Evolutionary conservation across 2,888 invertebrate genomes (phyloP).

Genomic region (Lydus trimaculatus): DNA sequence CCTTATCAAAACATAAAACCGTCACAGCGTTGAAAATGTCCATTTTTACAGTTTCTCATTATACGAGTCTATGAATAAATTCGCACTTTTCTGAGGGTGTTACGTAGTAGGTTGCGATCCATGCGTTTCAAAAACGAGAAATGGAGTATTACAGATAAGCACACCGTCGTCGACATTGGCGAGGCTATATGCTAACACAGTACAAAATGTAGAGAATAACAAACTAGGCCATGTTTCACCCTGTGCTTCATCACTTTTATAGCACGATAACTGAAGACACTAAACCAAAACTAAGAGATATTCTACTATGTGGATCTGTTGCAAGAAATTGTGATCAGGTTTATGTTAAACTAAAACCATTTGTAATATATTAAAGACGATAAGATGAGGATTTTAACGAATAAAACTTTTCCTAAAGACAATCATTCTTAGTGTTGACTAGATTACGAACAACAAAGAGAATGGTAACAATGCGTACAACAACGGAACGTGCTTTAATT

Average conservation of each 20-base stretch:
- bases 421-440: background rate
- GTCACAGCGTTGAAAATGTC: slow-evolving; percentile 62
- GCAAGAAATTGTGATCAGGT: slow-evolving; percentile 31
- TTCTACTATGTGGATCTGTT: slow-evolving; percentile 25
- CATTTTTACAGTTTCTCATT: slow-evolving; percentile 66
- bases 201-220: slow-evolving; percentile 46
- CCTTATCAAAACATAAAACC: slow-evolving; percentile 65
- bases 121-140: slow-evolving; percentile 47
- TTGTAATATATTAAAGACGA: slow-evolving; percentile 24
- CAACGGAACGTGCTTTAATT: slow-evolving; percentile 2
- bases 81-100: slow-evolving; percentile 61
- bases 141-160: slow-evolving; percentile 61
- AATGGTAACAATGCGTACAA: background rate
- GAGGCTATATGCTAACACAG: slow-evolving; percentile 53
- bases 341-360: slow-evolving; percentile 21
- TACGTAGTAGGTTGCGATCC: slow-evolving; percentile 46
- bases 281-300: slow-evolving; percentile 23
- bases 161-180: slow-evolving; percentile 21
- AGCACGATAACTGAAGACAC: slow-evolving; percentile 53
- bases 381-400: slow-evolving; percentile 16
- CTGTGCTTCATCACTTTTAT: slow-evolving; percentile 59
- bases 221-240: slow-evolving; percentile 58
- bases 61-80: slow-evolving; percentile 65
- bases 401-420: slow-evolving; percentile 8
- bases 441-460: background rate